These are phyloP conservation scores for Pterocles burchelli DNA, from an alignment of 2,113 vertebrate species.

Conservation along the genomic window DNA sequence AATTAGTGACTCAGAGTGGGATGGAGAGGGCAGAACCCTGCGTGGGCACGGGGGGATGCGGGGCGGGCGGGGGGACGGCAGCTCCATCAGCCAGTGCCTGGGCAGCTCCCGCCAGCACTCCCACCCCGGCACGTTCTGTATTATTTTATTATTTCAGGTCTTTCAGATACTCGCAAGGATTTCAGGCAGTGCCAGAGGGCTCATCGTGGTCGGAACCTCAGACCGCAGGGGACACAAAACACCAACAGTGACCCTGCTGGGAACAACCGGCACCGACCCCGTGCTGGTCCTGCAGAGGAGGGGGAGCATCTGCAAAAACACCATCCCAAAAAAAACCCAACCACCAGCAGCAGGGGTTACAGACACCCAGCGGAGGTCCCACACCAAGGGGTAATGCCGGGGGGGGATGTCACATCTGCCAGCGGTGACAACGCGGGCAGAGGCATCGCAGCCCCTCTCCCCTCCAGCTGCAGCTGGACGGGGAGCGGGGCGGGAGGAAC, in stretches of 20 bases:
- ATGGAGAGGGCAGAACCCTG: neutral
- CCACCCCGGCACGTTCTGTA: fast-evolving
- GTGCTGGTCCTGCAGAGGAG: fast-evolving
- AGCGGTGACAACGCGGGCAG: neutral
- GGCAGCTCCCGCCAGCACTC: neutral
- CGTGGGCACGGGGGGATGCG: fast-evolving
- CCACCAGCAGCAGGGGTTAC: neutral
- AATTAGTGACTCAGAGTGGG: neutral
- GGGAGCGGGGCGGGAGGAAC: neutral
- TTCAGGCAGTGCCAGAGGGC: neutral
- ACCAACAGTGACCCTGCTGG: neutral
- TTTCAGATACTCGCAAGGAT: neutral
- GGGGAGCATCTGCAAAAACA: neutral
- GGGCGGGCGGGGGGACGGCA: neutral
- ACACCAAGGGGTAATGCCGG: fast-evolving
- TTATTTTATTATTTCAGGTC: neutral
- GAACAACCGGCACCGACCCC: fast-evolving
- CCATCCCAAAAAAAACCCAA: neutral
- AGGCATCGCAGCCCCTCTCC: fast-evolving
- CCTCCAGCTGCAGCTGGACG: neutral
- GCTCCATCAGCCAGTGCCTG: neutral
- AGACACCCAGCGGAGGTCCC: fast-evolving
- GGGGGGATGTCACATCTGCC: neutral
- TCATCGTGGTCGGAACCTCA: fast-evolving
- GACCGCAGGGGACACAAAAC: neutral